phyloP scores from a whole-genome alignment of 2,113 vertebrate species.

The Nothobranchius kuhntae region DNA sequence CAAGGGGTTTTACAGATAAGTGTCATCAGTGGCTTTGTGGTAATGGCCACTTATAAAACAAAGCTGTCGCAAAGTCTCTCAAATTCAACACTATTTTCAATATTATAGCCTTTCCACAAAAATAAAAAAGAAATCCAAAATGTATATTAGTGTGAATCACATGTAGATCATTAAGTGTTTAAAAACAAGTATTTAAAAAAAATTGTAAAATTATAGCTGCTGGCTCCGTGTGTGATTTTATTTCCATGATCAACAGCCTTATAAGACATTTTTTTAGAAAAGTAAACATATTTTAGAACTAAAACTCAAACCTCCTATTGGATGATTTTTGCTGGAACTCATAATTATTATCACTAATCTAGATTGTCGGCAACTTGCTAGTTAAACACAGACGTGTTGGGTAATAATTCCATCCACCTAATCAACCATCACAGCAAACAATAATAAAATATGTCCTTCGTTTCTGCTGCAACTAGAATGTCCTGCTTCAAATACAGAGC shows the following conservation, averaged over 20 bases:
- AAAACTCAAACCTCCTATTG: neutral
- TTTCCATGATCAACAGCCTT: neutral
- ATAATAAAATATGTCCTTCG: constrained; percentile 34
- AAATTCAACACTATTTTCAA: neutral
- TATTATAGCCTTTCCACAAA: neutral
- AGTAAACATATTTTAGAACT: neutral
- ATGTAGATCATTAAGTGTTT: neutral
- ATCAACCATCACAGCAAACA: constrained; percentile 54
- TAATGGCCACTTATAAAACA: neutral
- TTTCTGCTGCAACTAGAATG: constrained; percentile 42
- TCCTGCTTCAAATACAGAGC: constrained; percentile 34
- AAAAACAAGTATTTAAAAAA: neutral
- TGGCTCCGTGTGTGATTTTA: neutral
- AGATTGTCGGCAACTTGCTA: constrained; percentile 44
- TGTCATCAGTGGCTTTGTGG: neutral
- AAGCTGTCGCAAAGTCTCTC: neutral
- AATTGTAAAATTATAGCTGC: neutral
- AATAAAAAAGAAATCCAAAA: neutral
- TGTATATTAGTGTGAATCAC: neutral
- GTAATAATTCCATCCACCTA: constrained; percentile 49
- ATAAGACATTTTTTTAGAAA: neutral
- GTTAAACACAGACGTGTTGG: constrained; percentile 49
- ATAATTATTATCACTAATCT: constrained; percentile 30
- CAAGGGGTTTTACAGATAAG: neutral
- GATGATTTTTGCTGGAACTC: constrained; percentile 1